Conservation (phyloP, 1,140 invertebrate genomes). For the Aporrectodea caliginosa region DNA sequence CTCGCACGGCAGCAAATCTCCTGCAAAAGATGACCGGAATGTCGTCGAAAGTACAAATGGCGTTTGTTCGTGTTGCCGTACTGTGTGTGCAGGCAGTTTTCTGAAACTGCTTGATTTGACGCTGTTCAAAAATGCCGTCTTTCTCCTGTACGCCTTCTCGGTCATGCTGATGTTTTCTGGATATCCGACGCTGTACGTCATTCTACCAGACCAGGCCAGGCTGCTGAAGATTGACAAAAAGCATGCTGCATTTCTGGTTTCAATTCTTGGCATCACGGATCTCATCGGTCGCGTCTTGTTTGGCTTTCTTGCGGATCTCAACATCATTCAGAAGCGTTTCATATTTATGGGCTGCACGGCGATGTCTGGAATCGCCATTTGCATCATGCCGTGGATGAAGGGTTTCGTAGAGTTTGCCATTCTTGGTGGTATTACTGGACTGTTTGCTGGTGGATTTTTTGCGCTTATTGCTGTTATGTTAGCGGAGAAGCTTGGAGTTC, state of each 20-base stretch:
- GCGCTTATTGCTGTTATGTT: not conserved
- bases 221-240: not conserved
- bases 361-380: conserved; percentile 5
- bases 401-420: not conserved
- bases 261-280: conserved; percentile 19
- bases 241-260: conserved; percentile 11
- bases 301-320: conserved; percentile 18
- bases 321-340: conserved; percentile 11
- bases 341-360: not conserved
- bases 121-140: conserved; percentile 7
- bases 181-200: conserved; percentile 14
- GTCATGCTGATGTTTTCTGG: conserved; percentile 4
- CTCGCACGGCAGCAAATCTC: not conserved
- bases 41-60: not conserved
- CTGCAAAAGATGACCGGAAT: not conserved
- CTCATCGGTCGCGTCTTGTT: conserved; percentile 14
- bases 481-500: conserved; percentile 12
- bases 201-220: conserved; percentile 6
- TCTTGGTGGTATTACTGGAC: not conserved
- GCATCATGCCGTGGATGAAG: conserved; percentile 7
- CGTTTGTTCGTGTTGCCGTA: not conserved
- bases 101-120: conserved; percentile 4
- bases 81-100: too few relatives aligned
- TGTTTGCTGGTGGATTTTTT: conserved; percentile 10
- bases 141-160: conserved; percentile 16